Conservation (phyloP, 2,113 vertebrate species). For the Mohoua ochrocephala region DNA sequence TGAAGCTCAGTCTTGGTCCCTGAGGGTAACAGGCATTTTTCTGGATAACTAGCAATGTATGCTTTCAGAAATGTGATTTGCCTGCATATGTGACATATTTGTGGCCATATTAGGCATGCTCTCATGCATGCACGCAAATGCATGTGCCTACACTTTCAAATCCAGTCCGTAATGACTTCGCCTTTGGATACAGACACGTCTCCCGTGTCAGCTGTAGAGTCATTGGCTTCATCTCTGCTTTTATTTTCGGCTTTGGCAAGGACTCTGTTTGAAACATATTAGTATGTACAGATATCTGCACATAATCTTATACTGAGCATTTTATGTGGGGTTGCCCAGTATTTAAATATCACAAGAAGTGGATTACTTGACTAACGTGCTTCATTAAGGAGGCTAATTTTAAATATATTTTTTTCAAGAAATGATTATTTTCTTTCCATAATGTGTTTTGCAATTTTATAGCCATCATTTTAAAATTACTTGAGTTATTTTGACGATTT, state of each 20-base stretch:
- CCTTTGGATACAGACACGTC: background rate
- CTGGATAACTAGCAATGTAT: background rate
- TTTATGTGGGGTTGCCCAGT: background rate
- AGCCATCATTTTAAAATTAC: background rate
- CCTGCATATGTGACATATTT: conserved; percentile 12
- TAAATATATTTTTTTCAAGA: background rate
- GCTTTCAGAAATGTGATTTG: conserved; percentile 1
- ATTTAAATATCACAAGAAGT: background rate
- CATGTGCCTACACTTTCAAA: background rate
- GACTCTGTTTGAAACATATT: background rate
- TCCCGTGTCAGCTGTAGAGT: background rate
- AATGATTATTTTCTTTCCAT: background rate
- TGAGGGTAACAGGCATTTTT: background rate
- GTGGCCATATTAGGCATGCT: conserved; percentile 7
- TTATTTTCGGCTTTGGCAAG: background rate
- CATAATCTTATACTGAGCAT: background rate
- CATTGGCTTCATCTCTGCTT: background rate
- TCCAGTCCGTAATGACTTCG: background rate
- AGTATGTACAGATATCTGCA: background rate
- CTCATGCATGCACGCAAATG: background rate
- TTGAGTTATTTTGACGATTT: background rate
- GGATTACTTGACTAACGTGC: background rate
- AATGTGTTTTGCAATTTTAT: background rate
- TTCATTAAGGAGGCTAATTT: background rate
- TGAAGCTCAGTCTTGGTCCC: background rate